A percentile compares a stretch with the other conserved stretches of the same genome.
These are phyloP conservation scores for Stichodactyla mertensii DNA, from an alignment of 64 coral and sea anemone genomes.

Conservation along the genomic window DNA sequence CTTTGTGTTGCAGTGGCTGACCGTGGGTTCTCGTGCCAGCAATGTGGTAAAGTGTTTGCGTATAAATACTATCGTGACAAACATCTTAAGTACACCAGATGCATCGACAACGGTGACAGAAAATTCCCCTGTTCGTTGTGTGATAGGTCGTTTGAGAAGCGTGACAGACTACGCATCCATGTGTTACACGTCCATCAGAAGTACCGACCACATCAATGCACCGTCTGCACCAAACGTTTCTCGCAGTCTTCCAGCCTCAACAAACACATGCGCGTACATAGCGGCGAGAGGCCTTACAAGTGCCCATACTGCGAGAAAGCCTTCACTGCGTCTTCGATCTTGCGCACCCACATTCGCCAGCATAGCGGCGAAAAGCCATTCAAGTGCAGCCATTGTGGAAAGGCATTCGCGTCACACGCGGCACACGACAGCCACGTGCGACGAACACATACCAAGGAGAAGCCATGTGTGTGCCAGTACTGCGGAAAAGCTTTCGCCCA, in stretches of 20 bases:
- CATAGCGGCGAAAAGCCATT: conserved; percentile 91
- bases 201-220: conserved; percentile 76
- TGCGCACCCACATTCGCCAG: conserved; percentile 83
- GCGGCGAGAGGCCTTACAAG: conserved; percentile 80
- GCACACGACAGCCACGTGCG: conserved; percentile 95
- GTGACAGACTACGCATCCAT: conserved; percentile 84
- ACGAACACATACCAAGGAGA: conserved; percentile 88
- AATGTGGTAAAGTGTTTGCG: conserved; percentile 83
- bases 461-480: conserved; percentile 79
- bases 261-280: conserved; percentile 94
- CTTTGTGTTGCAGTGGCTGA: conserved; percentile 9
- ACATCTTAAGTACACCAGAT: conserved; percentile 86
- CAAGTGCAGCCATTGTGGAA: conserved; percentile 82
- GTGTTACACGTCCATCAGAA: conserved; percentile 85
- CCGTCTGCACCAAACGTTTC: conserved; percentile 70
- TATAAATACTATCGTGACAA: conserved; percentile 92
- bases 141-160: conserved; percentile 86
- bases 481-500: conserved; percentile 89
- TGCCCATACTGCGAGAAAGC: conserved; percentile 84
- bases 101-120: conserved; percentile 74
- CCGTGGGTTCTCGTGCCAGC: conserved; percentile 56
- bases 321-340: conserved; percentile 80
- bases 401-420: conserved; percentile 85
- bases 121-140: conserved; percentile 79
- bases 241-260: conserved; percentile 91